phyloP scores from a whole-genome alignment of 1,140 invertebrate genomes.

The Mactra quadrangularis region DNA sequence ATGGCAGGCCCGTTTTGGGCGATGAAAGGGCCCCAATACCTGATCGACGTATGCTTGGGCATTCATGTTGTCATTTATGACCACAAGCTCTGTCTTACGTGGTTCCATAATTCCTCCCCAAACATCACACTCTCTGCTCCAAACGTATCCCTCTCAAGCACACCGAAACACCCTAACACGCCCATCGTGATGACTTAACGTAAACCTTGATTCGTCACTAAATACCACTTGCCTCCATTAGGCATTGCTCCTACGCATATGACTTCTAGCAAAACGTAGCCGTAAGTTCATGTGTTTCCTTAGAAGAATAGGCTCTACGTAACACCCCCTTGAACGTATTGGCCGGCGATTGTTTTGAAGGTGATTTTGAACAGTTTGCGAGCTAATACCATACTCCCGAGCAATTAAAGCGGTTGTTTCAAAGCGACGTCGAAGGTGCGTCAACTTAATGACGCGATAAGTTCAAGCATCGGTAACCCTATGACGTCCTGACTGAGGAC shows the following conservation, averaged over 20 bases:
- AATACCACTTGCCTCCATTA: conserved; percentile 39
- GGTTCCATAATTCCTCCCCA: conserved; percentile 15
- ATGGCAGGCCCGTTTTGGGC: conserved; percentile 4
- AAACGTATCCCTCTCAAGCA: conserved; percentile 29
- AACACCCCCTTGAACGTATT: too few relatives aligned
- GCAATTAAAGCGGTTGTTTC: too few relatives aligned
- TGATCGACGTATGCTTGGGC: neutral
- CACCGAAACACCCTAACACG: conserved; percentile 28
- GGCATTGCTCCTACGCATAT: neutral
- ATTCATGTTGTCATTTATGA: conserved; percentile 10
- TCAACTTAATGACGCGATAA: too few relatives aligned
- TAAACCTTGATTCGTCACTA: conserved; percentile 56
- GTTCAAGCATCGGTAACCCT: too few relatives aligned
- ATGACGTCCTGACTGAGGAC: too few relatives aligned
- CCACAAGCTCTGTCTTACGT: conserved; percentile 28
- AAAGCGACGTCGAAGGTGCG: too few relatives aligned
- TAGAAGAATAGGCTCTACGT: too few relatives aligned
- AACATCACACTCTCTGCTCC: conserved; percentile 1
- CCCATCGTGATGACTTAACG: conserved; percentile 29
- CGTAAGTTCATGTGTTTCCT: too few relatives aligned
- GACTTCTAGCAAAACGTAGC: too few relatives aligned
- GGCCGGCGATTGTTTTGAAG: too few relatives aligned
- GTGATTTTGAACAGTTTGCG: too few relatives aligned
- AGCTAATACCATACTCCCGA: too few relatives aligned
- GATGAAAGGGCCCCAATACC: conserved; percentile 11